These are phyloP conservation scores for Lasioglossum calceatum DNA, from an alignment of 2,888 invertebrate species.

Conservation along the genomic window DNA sequence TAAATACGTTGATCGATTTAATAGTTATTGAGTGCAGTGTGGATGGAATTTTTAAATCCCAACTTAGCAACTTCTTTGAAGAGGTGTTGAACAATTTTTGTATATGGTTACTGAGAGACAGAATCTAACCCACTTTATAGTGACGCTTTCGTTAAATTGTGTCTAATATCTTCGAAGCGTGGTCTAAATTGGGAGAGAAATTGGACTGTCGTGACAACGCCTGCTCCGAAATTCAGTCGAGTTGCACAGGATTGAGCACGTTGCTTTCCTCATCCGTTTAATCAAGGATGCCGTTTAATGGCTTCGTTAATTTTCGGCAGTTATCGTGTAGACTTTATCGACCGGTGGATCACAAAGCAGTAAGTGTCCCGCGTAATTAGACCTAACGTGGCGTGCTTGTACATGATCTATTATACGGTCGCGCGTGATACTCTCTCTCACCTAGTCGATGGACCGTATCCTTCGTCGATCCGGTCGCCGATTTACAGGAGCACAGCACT, in stretches of 20 bases:
- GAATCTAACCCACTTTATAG: too few relatives aligned
- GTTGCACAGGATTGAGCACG: neutral
- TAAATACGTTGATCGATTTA: too few relatives aligned
- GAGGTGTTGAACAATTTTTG: too few relatives aligned
- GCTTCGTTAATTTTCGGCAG: conserved; percentile 16
- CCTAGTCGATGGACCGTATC: conserved; percentile 9
- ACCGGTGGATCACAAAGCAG: conserved; percentile 8
- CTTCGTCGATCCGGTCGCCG: neutral
- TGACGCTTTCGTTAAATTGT: neutral
- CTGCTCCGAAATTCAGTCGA: neutral
- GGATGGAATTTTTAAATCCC: too few relatives aligned
- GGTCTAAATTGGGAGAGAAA: neutral
- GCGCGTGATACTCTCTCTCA: conserved; percentile 24
- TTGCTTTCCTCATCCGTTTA: neutral
- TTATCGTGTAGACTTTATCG: conserved; percentile 3
- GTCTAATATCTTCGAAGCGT: neutral
- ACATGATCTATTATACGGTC: conserved; percentile 27
- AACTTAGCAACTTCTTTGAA: neutral
- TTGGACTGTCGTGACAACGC: neutral
- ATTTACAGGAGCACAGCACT: neutral
- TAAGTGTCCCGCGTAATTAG: conserved; percentile 45
- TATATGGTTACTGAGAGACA: too few relatives aligned
- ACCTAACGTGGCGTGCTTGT: conserved; percentile 1
- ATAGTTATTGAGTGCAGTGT: too few relatives aligned
- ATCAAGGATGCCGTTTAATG: conserved; percentile 10